Base-by-base conservation (phyloP, 2,113 vertebrate species). In the Ancistrus triradiatus region DNA sequence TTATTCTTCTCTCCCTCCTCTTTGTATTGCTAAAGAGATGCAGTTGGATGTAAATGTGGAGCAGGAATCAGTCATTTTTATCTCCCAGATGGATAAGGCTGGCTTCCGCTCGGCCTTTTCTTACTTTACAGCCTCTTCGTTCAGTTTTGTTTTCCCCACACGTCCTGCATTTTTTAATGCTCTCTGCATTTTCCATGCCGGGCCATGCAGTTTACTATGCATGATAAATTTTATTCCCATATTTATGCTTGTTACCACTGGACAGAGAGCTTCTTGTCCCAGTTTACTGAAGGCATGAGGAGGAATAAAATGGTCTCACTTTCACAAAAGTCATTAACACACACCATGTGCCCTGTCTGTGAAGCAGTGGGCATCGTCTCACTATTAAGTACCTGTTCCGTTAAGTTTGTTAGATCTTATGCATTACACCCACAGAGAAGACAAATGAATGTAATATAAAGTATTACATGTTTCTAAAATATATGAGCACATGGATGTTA, bases 51-150 rank as follows among this genome's bases (percentile, higher is more conserved):
- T 80, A 77, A 81, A 82, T 83, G 68, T 77, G 59, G 78, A 81
- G 81, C 69, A 82, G 70, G 68, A 85, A 86, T 87, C 83, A 81
- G 70, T 86, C 83, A 85, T 84, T 75, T 89, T 86, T 85, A 85
- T 86, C 79, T 85, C 78, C 77, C 80, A 76, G 78, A 76, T 84
- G 79, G 80, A 80, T 80, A 74, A 74, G 72, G 55, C 62, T 80
- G 77, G 75, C 74, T 71, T 51, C n/a, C 69, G 77, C 68, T 71
- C 15, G 74, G 80, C 72, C 73, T 77, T 83, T 78, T 68, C 77
- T 80, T 67, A 60, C 69, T 86, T 83, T 82, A 82, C 78, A 71
- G 63, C 76, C 74, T 75, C 77, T 74, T 74, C 59, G 68, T 55
- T 73, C 56, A 53, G 77, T 82, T 86, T 86, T 87, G 81, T 83